Base-by-base conservation (phyloP, 2,113 vertebrate species). In the Ceyx cyanopectus region DNA sequence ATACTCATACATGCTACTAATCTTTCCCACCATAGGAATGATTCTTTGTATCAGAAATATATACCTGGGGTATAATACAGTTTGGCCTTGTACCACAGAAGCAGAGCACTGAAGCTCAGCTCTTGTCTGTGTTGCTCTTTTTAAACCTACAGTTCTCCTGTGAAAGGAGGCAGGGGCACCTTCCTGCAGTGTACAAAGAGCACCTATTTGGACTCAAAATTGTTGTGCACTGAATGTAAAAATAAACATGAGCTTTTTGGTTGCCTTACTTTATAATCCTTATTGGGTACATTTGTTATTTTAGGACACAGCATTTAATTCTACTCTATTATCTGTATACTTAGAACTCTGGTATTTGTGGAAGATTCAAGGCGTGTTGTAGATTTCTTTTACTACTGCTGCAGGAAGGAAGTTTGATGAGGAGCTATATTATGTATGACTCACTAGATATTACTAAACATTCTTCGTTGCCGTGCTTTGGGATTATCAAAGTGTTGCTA, bases 401-500 rank as follows among this genome's bases (percentile, higher is more conserved):
- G 65, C 76, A 88, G 92, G 73, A 81, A 74, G 85, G 61, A 81
- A 65, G 65, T 80, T 77, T 67, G 57, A 56, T 74, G 81, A 77
- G 90, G 85, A 93, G 65, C 57, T 92, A 0, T 88, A 20, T 88
- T 93, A 70, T 77, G n/a, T 75, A 76, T 69, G 77, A 65, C 85
- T 90, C 21, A 12, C 85, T 75, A 81, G 90, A 45, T 30, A 91
- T 76, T 62, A 88, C 85, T 85, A 93, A 94, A 85, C 67, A 83
- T 77, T 79, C 41, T 85, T 83, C 9, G 2, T 86, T 63, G 76
- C 60, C 41, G 73, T 92, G 60, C 81, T 95, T 77, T 81, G 80
- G 79, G 81, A 88, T 93, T 94, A 86, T 81, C 61, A 67, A 72
- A 85, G 82, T 86, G 82, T 30, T 85, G 68, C 82, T 87, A 69